Evolutionary conservation across 2,113 vertebrate genomes (phyloP).

Genomic region (Serinus canaria): DNA sequence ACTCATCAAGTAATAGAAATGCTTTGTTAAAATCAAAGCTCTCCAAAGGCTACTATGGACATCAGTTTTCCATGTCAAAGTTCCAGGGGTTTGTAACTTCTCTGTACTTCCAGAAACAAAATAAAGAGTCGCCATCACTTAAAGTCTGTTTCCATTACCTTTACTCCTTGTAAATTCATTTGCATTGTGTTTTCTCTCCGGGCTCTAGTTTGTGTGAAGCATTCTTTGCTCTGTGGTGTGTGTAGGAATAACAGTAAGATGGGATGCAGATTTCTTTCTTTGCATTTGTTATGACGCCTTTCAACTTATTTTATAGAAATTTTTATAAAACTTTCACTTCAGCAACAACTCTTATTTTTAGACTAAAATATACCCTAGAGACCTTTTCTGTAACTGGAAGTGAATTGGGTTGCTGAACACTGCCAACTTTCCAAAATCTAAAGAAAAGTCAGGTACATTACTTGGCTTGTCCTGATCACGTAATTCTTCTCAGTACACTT

Average conservation of each 20-base stretch:
- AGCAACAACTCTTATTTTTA: background rate
- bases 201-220: background rate
- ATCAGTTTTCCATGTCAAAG: background rate
- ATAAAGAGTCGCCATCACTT: background rate
- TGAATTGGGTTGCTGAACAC: background rate
- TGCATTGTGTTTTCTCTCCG: background rate
- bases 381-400: background rate
- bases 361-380: background rate
- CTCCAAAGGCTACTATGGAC: background rate
- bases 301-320: background rate
- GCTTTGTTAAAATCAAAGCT: background rate
- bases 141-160: background rate
- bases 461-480: background rate
- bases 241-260: background rate
- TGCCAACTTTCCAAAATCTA: constrained; percentile 56
- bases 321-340: background rate
- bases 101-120: background rate
- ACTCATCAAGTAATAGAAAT: background rate
- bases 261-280: background rate
- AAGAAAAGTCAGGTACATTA: constrained; percentile 10
- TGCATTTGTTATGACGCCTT: background rate
- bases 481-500: background rate
- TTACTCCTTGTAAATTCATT: background rate
- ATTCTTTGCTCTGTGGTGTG: background rate
- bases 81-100: background rate